A percentile compares a stretch with the other conserved stretches of the same genome.
Conservation (phyloP, 1,140 invertebrate species). For the Penaeus chinensis region DNA sequence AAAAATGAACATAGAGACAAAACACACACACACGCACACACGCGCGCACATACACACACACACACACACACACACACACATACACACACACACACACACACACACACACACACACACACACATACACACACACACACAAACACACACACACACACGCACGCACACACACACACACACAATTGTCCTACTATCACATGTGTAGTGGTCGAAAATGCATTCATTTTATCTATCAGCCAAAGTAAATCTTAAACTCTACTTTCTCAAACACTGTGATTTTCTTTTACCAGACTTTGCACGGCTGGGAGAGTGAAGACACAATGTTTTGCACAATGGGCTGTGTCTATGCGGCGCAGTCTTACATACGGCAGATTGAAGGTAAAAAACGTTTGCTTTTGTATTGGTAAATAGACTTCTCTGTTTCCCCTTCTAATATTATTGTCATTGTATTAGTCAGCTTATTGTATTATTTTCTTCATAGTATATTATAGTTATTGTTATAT, state of each 20-base stretch:
- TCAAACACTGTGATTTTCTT: not conserved
- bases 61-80: conserved; percentile 9
- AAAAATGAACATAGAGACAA: too few species aligned
- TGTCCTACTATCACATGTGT: not conserved
- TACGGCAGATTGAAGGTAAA: conserved; percentile 35
- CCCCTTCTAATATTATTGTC: too few species aligned
- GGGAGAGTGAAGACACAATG: conserved; percentile 37
- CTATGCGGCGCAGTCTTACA: conserved; percentile 38
- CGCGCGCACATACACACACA: conserved; percentile 8
- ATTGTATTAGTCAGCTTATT: too few species aligned
- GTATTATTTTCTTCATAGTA: too few species aligned
- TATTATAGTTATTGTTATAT: too few species aligned
- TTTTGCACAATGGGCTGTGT: conserved; percentile 53
- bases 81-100: conserved; percentile 9
- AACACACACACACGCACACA: conserved; percentile 8
- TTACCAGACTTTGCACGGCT: conserved; percentile 39
- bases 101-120: conserved; percentile 9
- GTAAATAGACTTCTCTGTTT: too few species aligned
- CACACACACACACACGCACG: too few species aligned
- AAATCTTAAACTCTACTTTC: not conserved
- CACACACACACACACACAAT: too few species aligned
- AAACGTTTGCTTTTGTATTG: too few species aligned
- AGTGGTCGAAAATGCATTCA: not conserved
- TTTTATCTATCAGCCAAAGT: not conserved
- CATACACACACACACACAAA: too few species aligned